Conservation (phyloP, 2,113 vertebrate genomes). For the Prunella fulvescens region DNA sequence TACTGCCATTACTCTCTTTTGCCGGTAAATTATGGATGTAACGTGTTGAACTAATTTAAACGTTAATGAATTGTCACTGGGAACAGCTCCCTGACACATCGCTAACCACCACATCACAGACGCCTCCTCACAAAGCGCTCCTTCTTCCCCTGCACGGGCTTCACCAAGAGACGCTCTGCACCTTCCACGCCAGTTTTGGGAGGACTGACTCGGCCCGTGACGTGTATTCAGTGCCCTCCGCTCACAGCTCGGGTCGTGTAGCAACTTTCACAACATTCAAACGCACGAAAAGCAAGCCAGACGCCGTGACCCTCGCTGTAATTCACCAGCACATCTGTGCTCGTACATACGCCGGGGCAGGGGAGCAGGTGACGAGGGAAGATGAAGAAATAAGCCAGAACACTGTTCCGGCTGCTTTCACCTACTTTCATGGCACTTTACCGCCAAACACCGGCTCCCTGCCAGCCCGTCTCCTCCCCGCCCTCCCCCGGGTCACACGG, state of each 20-base stretch:
- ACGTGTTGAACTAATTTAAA: neutral
- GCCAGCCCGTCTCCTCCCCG: neutral
- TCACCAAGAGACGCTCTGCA: neutral
- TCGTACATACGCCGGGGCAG: neutral
- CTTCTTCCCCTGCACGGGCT: neutral
- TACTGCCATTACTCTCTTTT: neutral
- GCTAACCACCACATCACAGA: neutral
- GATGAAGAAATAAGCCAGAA: neutral
- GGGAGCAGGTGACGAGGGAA: neutral
- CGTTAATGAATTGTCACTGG: neutral
- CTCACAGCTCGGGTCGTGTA: neutral
- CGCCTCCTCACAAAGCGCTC: neutral
- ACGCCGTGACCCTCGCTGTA: neutral
- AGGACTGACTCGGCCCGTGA: neutral
- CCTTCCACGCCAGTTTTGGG: neutral
- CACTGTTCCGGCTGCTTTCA: neutral
- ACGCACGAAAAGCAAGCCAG: neutral
- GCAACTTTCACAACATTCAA: neutral
- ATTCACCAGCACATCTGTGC: neutral
- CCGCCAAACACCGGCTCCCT: neutral
- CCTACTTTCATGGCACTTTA: neutral
- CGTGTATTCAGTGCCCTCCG: neutral
- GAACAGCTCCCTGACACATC: neutral
- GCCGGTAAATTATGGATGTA: neutral
- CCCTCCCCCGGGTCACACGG: neutral